Conservation (phyloP, 2,113 vertebrate species). For the Phaethornis superciliosus region DNA sequence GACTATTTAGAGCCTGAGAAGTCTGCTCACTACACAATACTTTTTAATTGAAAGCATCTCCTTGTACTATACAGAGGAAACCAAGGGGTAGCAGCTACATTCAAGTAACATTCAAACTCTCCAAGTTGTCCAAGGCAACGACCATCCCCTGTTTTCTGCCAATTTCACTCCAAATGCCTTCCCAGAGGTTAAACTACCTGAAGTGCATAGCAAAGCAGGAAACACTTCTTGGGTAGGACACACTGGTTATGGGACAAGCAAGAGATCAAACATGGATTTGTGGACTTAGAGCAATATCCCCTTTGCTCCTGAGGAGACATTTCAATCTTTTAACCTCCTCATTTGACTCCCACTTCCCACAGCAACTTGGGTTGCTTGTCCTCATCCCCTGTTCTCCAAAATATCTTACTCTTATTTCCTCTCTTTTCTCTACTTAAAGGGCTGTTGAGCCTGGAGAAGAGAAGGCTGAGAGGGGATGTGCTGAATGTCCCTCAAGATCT, state of each 20-base stretch:
- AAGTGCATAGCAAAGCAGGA: fast-evolving
- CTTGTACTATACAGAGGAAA: neutral
- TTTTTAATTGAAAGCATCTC: neutral
- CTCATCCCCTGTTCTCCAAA: neutral
- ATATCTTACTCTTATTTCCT: too few relatives aligned
- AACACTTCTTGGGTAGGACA: fast-evolving
- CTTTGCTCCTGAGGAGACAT: neutral
- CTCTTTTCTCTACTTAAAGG: too few relatives aligned
- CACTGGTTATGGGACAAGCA: neutral
- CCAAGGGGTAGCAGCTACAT: neutral
- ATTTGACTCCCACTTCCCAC: neutral
- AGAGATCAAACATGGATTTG: fast-evolving
- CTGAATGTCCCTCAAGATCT: too few relatives aligned
- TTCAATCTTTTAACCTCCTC: neutral
- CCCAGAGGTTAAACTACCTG: fast-evolving
- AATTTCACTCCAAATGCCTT: neutral
- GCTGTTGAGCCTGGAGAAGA: too few relatives aligned
- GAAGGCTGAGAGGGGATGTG: too few relatives aligned
- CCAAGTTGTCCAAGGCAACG: neutral
- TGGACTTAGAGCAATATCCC: neutral
- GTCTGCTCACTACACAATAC: neutral
- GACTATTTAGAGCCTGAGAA: neutral
- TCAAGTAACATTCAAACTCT: neutral
- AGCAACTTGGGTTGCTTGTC: neutral
- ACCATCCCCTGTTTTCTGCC: fast-evolving